These are phyloP conservation scores for Isoperla grammatica DNA, from an alignment of 2,888 invertebrate genomes.

Conservation along the genomic window DNA sequence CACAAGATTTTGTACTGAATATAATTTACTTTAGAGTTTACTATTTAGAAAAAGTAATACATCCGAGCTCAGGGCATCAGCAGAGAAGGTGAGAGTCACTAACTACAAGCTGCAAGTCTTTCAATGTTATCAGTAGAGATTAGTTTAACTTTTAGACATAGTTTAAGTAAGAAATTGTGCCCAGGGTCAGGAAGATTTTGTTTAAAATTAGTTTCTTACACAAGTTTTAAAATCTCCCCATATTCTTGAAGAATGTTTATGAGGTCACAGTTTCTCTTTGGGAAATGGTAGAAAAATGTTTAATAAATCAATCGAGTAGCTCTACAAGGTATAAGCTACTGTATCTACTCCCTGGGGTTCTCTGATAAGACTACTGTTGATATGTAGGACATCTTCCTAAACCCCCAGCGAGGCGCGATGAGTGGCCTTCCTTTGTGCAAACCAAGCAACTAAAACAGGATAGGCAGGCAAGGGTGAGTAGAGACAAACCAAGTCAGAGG, in stretches of 20 bases:
- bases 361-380: constrained; percentile 14
- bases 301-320: constrained; percentile 5
- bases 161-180: constrained; percentile 10
- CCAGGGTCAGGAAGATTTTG: constrained; percentile 28
- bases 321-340: background rate
- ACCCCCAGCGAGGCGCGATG: background rate
- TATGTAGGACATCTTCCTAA: constrained; percentile 17
- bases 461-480: constrained; percentile 47
- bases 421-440: constrained; percentile 25
- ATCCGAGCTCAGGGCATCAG: too few relatives aligned
- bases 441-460: constrained; percentile 30
- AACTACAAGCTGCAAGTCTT: too few relatives aligned
- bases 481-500: constrained; percentile 62
- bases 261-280: constrained; percentile 1
- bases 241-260: background rate
- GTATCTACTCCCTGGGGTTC: constrained; percentile 2
- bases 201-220: constrained; percentile 6
- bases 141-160: too few relatives aligned
- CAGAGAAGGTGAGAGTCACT: too few relatives aligned
- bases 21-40: background rate
- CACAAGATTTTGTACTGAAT: constrained; percentile 30
- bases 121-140: too few relatives aligned
- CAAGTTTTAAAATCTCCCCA: constrained; percentile 19
- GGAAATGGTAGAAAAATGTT: constrained; percentile 23
- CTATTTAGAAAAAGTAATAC: too few relatives aligned